Conservation (phyloP, 2,888 invertebrate genomes). For the Tethea ocularis region DNA sequence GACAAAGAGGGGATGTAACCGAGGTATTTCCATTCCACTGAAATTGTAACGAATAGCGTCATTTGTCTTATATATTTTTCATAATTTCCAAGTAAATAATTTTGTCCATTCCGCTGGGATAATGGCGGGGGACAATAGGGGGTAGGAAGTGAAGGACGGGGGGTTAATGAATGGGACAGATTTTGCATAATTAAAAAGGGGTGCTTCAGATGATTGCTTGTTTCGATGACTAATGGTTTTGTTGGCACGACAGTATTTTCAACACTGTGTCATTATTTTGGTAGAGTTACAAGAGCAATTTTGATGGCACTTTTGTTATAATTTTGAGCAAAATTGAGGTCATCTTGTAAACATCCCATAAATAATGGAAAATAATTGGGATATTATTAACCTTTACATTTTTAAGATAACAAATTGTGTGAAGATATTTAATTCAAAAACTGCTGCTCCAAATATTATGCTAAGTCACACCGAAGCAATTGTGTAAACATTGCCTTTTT, state of each 20-base stretch:
- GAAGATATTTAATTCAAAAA: too few species aligned
- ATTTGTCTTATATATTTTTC: conserved; percentile 70
- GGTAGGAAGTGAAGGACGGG: conserved; percentile 26
- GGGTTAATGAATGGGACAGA: conserved; percentile 70
- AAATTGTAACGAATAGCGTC: conserved; percentile 68
- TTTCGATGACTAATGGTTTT: conserved; percentile 71
- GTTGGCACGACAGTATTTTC: conserved; percentile 39
- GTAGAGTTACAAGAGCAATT: conserved; percentile 2
- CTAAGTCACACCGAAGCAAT: too few species aligned
- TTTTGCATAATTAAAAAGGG: conserved; percentile 82
- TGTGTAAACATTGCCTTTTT: too few species aligned
- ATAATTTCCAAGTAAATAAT: conserved; percentile 73
- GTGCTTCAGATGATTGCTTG: conserved; percentile 71
- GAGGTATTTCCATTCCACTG: conserved; percentile 34
- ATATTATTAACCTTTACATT: too few species aligned
- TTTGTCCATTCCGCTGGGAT: conserved; percentile 57
- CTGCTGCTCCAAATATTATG: too few species aligned
- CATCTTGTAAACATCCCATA: too few species aligned
- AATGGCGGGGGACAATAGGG: conserved; percentile 34
- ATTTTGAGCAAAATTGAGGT: not conserved
- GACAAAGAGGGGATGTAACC: conserved; percentile 36
- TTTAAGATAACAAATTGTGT: too few species aligned
- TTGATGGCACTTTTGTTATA: not conserved
- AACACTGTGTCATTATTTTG: conserved; percentile 20
- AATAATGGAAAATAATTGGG: too few species aligned